Conservation (phyloP, 2,797 vertebrate species). For the Oceanodroma leucorhoa region DNA sequence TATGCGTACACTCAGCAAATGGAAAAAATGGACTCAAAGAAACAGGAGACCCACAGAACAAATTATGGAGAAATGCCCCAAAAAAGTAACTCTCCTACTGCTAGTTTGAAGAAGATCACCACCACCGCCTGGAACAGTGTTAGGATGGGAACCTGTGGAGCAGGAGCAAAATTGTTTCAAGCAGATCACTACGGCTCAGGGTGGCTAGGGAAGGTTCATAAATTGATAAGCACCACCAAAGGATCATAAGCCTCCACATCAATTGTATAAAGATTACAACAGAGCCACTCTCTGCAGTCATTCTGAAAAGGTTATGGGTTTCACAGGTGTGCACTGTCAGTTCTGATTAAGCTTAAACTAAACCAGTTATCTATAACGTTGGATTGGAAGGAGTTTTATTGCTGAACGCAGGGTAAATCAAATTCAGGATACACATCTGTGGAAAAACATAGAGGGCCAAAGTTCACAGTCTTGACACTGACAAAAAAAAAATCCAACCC, state of each 20-base stretch:
- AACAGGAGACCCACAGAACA: neutral
- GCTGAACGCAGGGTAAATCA: conserved; percentile 30
- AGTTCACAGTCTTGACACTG: conserved; percentile 19
- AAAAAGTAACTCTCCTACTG: neutral
- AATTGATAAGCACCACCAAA: conserved; percentile 55
- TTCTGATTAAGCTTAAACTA: conserved; percentile 49
- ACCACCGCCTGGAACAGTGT: neutral
- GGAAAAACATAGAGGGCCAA: conserved; percentile 43
- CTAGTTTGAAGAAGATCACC: neutral
- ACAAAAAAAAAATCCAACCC: neutral
- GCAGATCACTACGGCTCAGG: neutral
- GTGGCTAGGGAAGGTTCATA: conserved; percentile 46
- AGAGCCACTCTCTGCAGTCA: conserved; percentile 1
- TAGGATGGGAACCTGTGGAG: neutral
- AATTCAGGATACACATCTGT: conserved; percentile 32
- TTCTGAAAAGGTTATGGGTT: conserved; percentile 40
- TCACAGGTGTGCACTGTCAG: conserved; percentile 37
- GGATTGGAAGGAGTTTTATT: conserved; percentile 44
- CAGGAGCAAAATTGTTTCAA: neutral
- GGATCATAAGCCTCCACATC: conserved; percentile 40
- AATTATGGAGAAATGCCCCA: neutral
- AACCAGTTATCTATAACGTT: conserved; percentile 50
- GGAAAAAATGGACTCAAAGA: neutral
- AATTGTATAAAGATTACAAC: conserved; percentile 46
- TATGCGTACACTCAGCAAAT: fast-evolving